Evolutionary conservation across 2,113 vertebrate genomes (phyloP).

Genomic region (Antechinus flavipes): DNA sequence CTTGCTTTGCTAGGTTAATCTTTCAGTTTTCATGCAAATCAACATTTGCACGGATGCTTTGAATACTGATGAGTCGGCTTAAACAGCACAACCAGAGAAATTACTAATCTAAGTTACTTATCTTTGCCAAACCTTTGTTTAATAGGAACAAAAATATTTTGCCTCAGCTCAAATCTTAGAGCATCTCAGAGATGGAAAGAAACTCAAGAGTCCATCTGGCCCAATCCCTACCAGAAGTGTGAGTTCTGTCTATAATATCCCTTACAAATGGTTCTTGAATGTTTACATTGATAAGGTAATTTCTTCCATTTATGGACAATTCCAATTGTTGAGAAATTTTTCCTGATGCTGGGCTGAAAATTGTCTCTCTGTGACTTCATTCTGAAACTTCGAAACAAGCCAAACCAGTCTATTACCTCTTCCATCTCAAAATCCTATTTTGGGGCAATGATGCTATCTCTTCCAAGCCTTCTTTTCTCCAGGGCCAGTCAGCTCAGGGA

Average conservation of each 20-base stretch:
- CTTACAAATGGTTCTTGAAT: neutral
- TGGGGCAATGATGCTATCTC: neutral
- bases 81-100: slow-evolving; percentile 14
- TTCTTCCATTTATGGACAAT: neutral
- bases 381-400: neutral
- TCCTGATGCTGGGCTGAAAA: neutral
- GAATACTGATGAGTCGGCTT: neutral
- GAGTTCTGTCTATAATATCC: neutral
- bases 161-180: neutral
- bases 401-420: neutral
- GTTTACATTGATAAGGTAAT: neutral
- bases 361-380: neutral
- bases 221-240: neutral
- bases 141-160: slow-evolving; percentile 28
- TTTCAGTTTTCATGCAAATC: neutral
- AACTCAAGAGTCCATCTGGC: neutral
- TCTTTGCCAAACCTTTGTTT: neutral
- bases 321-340: neutral
- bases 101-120: slow-evolving; percentile 26
- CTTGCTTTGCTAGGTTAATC: neutral
- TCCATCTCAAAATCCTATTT: neutral
- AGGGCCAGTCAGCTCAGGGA: neutral
- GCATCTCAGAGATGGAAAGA: neutral
- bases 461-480: neutral
- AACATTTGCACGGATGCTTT: neutral